Evolutionary conservation across 1,140 invertebrate species (phyloP).

Genomic region (Rhysida immarginata): DNA sequence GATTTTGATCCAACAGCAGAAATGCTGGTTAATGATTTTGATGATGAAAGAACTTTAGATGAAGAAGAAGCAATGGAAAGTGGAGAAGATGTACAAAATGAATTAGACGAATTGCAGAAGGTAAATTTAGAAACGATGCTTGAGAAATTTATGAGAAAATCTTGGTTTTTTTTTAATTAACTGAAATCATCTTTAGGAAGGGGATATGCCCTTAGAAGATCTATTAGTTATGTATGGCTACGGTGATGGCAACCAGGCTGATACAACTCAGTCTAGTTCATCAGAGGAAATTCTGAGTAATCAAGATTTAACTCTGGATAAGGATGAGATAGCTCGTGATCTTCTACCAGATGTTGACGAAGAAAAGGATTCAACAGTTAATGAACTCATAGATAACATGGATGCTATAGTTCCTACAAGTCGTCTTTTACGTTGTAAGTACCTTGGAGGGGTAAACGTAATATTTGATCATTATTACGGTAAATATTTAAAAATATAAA

Average conservation of each 20-base stretch:
- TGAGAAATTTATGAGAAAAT: neutral
- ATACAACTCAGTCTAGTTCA: constrained; percentile 32
- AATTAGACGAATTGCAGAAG: constrained; percentile 71
- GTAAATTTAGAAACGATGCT: constrained; percentile 29
- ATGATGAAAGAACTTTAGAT: constrained; percentile 86
- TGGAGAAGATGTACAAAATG: constrained; percentile 67
- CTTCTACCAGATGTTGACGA: constrained; percentile 25
- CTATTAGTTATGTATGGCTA: constrained; percentile 70
- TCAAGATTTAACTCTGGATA: constrained; percentile 36
- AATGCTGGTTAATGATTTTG: constrained; percentile 92
- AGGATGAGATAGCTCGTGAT: constrained; percentile 31
- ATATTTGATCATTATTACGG: neutral
- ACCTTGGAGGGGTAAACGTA: neutral
- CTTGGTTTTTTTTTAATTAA: no score
- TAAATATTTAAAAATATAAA: neutral
- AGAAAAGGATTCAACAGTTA: constrained; percentile 21
- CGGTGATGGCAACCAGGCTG: constrained; percentile 33
- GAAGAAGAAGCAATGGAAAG: constrained; percentile 89
- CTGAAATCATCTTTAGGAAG: no score
- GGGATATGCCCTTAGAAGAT: constrained; percentile 86
- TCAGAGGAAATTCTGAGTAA: constrained; percentile 38
- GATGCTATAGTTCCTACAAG: constrained; percentile 20
- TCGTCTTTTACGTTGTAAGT: constrained; percentile 35
- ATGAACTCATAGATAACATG: constrained; percentile 29
- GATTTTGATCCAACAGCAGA: constrained; percentile 59